A percentile compares a stretch with the other conserved stretches of the same genome.
These are phyloP conservation scores for Sciurus vulgaris DNA, from an alignment of 2,797 vertebrate genomes.

Conservation along the genomic window DNA sequence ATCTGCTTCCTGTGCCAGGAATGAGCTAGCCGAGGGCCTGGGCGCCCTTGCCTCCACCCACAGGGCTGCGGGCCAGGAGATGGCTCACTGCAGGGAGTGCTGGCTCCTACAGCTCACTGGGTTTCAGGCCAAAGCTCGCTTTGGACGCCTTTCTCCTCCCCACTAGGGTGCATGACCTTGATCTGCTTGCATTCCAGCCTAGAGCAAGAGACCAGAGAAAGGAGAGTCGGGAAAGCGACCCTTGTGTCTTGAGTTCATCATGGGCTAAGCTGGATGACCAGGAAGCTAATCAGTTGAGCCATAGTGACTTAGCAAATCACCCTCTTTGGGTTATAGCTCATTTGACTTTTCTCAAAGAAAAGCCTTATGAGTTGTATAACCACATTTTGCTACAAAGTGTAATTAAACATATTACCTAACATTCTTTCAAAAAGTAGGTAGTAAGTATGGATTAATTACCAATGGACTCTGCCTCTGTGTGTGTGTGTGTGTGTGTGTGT, in stretches of 20 bases:
- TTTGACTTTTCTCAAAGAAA: neutral
- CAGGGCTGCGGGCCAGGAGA: neutral
- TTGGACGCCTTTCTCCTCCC: neutral
- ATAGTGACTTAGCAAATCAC: neutral
- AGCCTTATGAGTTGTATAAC: neutral
- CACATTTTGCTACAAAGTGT: neutral
- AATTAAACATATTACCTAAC: neutral
- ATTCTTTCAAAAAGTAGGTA: neutral
- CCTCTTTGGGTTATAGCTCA: neutral
- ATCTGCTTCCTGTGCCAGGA: neutral
- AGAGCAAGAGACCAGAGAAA: neutral
- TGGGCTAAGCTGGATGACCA: neutral
- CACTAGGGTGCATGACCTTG: neutral
- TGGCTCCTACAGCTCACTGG: neutral
- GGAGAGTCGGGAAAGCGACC: neutral
- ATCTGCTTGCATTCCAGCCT: neutral
- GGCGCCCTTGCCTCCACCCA: neutral
- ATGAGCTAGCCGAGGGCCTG: neutral
- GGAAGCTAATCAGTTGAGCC: neutral
- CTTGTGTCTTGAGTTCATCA: neutral
- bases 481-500: no score
- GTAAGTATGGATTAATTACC: neutral
- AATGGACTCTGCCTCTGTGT: neutral
- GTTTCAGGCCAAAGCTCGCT: neutral
- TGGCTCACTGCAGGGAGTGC: rapidly evolving